Evolutionary conservation across 1,140 invertebrate genomes (phyloP), one percentile per base, ranked within the genome.

Genomic region (Chrysoperla carnea): DNA sequence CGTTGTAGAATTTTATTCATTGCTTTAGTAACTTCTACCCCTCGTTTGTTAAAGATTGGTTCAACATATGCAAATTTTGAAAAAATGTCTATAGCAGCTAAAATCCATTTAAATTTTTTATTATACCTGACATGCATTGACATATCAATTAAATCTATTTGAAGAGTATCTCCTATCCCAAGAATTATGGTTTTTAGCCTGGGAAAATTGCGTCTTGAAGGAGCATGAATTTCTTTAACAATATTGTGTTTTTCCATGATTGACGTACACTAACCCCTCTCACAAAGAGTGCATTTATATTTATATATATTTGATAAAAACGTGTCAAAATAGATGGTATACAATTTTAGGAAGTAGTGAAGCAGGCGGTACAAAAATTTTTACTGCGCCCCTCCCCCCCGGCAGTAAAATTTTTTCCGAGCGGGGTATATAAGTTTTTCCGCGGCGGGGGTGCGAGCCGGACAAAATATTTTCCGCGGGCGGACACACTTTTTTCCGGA

Each of bases 31-130:
- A 45, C 41, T 12, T 45, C 37, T 40, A 41, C 46, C 13, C 43
- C 50, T 40, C 45, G 55, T 52, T 63, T 63, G 17, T 48, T 54
- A 54, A 53, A 56, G 29, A 61, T 37, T 11, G 60, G 49, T 44
- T 57, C 44, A 15, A 48, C 55, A 53, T 48, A 65, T 13, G 59
- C 52, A 51, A 52, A 62, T 48, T 62, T 64, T 46, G 49, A 54
- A 50, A 65, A 63, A 14, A 57, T 49, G 52, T 68, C 58, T 47
- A 64, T 63, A 14, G 58, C 50, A 13, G 51, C 55, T 40, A 66
- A 48, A 36, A 66, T 48, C 50, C 61, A 65, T 35, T 54, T 54
- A 46, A 47, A 48, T 8, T 48, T 47, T 40, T 53, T 45, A 48
- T 66, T 64, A 14, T 50, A 23, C 47, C 42, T 45, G 40, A 11